Conservation (phyloP, 2,888 invertebrate species). For the Torymus texanus region DNA sequence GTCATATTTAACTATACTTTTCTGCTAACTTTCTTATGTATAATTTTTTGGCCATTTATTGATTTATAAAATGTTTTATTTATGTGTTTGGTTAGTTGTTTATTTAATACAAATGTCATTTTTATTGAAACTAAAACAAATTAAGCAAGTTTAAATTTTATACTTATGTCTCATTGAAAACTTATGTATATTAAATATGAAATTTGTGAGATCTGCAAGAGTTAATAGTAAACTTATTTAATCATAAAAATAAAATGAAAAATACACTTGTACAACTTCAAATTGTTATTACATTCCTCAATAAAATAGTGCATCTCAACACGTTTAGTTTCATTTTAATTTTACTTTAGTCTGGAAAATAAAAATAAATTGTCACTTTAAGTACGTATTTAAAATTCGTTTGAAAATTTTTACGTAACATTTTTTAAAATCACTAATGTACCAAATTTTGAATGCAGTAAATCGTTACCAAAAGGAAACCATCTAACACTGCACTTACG, state of each 20-base stretch:
- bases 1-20: too few species aligned
- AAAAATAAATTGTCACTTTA: constrained; percentile 6
- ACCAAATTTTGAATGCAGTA: constrained; percentile 24
- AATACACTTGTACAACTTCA: not conserved
- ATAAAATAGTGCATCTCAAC: constrained; percentile 7
- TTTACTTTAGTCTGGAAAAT: constrained; percentile 17
- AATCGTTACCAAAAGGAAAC: constrained; percentile 48
- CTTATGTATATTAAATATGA: too few species aligned
- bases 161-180: too few species aligned
- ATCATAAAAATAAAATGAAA: not conserved
- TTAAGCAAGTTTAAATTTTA: too few species aligned
- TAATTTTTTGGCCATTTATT: too few species aligned
- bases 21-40: too few species aligned
- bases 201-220: too few species aligned
- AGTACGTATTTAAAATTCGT: constrained; percentile 39
- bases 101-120: too few species aligned
- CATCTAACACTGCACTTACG: constrained; percentile 20
- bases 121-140: too few species aligned
- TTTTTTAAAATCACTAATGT: constrained; percentile 32
- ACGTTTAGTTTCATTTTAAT: not conserved
- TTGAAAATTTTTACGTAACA: constrained; percentile 25
- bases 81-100: too few species aligned
- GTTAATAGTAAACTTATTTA: not conserved
- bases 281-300: not conserved
- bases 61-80: too few species aligned